These are phyloP conservation scores for Chondrosia reniformis DNA, from an alignment of 37 sponge, comb jelly and placozoan species.

Conservation along the genomic window DNA sequence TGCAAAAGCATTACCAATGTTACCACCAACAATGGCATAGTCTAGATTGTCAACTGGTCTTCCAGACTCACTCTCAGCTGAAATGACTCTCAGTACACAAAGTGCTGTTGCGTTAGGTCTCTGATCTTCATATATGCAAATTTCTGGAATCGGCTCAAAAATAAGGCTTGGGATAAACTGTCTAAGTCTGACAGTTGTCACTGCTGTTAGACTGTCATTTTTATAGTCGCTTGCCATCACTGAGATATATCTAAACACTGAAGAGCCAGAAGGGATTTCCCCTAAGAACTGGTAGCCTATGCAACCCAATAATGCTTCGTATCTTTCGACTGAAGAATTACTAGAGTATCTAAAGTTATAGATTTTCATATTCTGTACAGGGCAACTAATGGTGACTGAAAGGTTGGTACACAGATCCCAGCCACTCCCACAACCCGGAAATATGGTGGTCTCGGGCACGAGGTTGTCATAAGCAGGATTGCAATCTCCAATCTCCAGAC, in stretches of 20 bases:
- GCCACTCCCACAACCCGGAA: slow-evolving; percentile 37
- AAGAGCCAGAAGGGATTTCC: neutral
- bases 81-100: slow-evolving; percentile 21
- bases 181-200: slow-evolving; percentile 30
- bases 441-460: slow-evolving; percentile 33
- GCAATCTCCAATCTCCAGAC: slow-evolving; percentile 10
- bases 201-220: slow-evolving; percentile 30
- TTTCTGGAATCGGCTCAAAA: slow-evolving; percentile 7
- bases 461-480: slow-evolving; percentile 5
- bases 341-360: slow-evolving; percentile 45
- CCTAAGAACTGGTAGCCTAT: slow-evolving; percentile 53
- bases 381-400: slow-evolving; percentile 44
- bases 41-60: slow-evolving; percentile 11
- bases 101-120: slow-evolving; percentile 31
- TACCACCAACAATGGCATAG: slow-evolving; percentile 38
- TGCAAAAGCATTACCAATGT: slow-evolving; percentile 41
- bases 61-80: slow-evolving; percentile 31
- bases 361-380: slow-evolving; percentile 25
- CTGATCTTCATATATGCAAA: slow-evolving; percentile 61
- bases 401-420: slow-evolving; percentile 61
- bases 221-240: slow-evolving; percentile 42
- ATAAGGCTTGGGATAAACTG: slow-evolving; percentile 25
- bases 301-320: slow-evolving; percentile 48
- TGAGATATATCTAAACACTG: slow-evolving; percentile 24
- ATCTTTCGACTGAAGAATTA: slow-evolving; percentile 34